A percentile compares a stretch with the other conserved stretches of the same genome.
Evolutionary conservation across 2,797 vertebrate species (phyloP).

Genomic region (Triplophysa yarkandensis): DNA sequence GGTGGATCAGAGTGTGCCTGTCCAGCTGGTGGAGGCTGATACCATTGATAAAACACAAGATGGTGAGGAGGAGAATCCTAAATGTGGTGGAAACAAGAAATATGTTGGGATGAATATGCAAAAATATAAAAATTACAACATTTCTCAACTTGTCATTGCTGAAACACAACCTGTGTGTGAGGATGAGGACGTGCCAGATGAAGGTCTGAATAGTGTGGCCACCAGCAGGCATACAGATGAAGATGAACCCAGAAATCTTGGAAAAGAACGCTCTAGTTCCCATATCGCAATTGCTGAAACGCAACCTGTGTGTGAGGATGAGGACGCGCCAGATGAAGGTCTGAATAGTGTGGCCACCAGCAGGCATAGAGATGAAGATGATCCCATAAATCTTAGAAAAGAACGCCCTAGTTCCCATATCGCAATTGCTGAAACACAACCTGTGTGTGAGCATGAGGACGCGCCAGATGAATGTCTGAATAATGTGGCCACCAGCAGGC

Average conservation of each 20-base stretch:
- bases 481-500: background rate
- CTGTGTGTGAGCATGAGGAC: conserved; percentile 18
- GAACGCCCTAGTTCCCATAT: background rate
- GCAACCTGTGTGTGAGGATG: conserved; percentile 55
- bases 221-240: background rate
- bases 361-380: background rate
- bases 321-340: background rate
- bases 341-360: background rate
- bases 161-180: conserved; percentile 45
- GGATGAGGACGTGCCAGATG: background rate
- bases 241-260: background rate
- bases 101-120: background rate
- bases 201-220: background rate
- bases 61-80: background rate
- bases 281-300: conserved; percentile 7
- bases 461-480: background rate
- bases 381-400: background rate
- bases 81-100: background rate
- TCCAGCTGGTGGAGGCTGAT: background rate
- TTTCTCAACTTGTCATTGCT: background rate
- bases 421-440: conserved; percentile 35
- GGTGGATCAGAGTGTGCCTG: conserved; percentile 20
- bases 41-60: background rate
- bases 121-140: conserved; percentile 13
- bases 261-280: background rate